phyloP scores from a whole-genome alignment of 2,888 invertebrate genomes.

The Invenusta paracnida region DNA sequence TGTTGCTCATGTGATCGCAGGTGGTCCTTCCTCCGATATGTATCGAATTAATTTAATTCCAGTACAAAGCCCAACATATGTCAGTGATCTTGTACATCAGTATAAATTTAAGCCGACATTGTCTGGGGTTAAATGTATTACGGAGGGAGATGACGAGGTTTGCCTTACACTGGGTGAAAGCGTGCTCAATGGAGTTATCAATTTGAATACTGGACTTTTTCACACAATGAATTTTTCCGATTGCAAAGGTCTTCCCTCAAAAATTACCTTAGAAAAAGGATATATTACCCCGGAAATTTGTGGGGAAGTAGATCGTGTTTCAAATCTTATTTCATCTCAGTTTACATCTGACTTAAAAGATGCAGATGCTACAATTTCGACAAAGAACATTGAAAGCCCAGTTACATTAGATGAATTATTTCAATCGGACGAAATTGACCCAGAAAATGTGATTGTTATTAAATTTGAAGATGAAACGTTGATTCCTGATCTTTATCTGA shows the following conservation, averaged over 20 bases:
- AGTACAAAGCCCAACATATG: not conserved
- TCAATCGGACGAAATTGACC: not conserved
- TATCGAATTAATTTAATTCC: not conserved
- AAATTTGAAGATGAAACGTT: not conserved
- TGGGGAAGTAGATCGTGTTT: not conserved
- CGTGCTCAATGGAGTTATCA: not conserved
- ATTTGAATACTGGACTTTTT: not conserved
- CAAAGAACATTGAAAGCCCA: not conserved
- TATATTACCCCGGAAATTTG: not conserved
- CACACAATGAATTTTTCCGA: not conserved
- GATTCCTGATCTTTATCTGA: not conserved
- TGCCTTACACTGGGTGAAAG: not conserved
- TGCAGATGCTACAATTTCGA: not conserved
- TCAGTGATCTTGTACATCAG: not conserved
- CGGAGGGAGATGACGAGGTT: not conserved
- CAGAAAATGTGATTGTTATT: not conserved
- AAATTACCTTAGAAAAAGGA: not conserved
- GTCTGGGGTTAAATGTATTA: not conserved
- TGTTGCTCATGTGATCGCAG: not conserved
- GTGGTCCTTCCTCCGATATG: not conserved
- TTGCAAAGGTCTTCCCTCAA: not conserved
- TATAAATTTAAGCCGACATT: not conserved
- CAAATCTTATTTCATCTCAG: not conserved
- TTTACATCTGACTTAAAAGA: not conserved
- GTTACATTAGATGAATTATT: not conserved